These are phyloP conservation scores for Madoqua kirkii DNA, from an alignment of 2,113 vertebrate genomes.

Conservation along the genomic window DNA sequence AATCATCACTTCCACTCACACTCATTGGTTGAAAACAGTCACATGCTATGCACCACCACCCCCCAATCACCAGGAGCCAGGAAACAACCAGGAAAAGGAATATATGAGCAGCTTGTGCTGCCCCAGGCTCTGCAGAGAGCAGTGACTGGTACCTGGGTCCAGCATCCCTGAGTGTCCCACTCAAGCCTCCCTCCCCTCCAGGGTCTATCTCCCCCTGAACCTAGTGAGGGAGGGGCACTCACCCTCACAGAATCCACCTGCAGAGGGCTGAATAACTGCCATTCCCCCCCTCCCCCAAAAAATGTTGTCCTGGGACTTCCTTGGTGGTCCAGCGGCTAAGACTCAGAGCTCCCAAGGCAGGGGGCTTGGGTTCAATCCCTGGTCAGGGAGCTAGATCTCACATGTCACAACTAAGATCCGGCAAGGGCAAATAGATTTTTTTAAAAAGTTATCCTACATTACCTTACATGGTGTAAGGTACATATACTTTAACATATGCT, in stretches of 20 bases:
- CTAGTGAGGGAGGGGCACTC: too few species aligned
- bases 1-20: neutral
- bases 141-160: neutral
- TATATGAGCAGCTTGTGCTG: neutral
- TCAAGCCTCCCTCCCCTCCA: neutral
- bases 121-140: neutral
- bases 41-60: too few species aligned
- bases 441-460: neutral
- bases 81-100: neutral
- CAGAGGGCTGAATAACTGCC: accelerated
- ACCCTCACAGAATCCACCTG: neutral
- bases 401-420: neutral
- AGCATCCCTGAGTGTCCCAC: neutral
- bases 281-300: accelerated
- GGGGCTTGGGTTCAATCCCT: neutral
- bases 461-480: neutral
- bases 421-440: neutral
- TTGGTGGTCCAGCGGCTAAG: neutral
- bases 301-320: neutral
- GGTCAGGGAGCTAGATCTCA: neutral
- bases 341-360: neutral
- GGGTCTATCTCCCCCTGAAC: neutral
- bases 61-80: neutral
- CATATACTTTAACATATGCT: neutral
- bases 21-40: neutral